phyloP scores from a whole-genome alignment of 2,797 vertebrate genomes.

The Tapera naevia region DNA sequence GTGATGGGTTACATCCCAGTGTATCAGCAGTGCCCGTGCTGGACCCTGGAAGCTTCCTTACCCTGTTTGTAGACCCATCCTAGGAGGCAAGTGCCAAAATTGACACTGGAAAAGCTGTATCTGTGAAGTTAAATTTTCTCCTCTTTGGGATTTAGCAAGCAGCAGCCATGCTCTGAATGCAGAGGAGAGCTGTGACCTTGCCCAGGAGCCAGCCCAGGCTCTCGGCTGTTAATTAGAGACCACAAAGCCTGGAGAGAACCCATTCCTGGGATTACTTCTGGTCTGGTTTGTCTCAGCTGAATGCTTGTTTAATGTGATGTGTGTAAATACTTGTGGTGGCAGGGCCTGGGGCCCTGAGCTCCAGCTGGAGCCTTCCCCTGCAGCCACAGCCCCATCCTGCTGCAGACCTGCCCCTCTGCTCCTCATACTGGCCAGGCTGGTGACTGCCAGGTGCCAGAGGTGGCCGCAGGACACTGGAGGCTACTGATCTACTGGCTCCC shows the following conservation, averaged over 20 bases:
- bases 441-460: neutral
- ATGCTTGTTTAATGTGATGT: neutral
- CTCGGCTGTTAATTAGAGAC: neutral
- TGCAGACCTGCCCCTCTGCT: neutral
- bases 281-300: neutral
- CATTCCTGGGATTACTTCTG: neutral
- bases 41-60: neutral
- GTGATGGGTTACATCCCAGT: neutral
- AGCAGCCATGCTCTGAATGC: neutral
- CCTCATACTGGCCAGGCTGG: rapidly evolving
- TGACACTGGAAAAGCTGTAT: neutral
- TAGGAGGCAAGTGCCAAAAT: neutral
- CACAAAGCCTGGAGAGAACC: neutral
- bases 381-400: neutral
- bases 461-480: neutral
- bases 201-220: neutral
- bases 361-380: neutral
- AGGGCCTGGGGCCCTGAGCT: neutral
- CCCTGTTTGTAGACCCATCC: neutral
- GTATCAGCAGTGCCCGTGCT: neutral
- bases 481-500: neutral
- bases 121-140: neutral
- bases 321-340: neutral
- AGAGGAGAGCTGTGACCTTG: neutral
- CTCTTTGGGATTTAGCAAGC: neutral